Percentiles rank a stretch among this genome's conserved stretches.
Evolutionary conservation across 1,140 invertebrate species (phyloP).

Genomic region (Cyphomyrmex costatus): DNA sequence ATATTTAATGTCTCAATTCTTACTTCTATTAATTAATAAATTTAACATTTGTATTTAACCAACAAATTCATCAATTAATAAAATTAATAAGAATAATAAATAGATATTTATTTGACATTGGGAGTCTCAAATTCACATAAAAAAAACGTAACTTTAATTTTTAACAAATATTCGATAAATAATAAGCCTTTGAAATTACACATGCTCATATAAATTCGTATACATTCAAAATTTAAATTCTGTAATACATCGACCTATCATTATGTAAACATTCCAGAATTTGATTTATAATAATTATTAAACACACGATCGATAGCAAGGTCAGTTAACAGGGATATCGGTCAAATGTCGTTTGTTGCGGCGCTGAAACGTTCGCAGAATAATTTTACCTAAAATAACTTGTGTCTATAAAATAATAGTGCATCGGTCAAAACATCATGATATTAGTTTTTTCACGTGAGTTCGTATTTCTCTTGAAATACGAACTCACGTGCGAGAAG

Average conservation of each 20-base stretch:
- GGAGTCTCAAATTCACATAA: background rate
- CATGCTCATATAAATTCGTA: background rate
- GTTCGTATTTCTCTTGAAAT: no score
- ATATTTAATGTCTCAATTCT: background rate
- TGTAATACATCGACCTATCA: background rate
- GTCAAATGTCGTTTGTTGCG: conserved; percentile 25
- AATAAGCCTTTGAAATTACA: background rate
- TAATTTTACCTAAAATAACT: background rate
- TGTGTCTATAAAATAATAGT: background rate
- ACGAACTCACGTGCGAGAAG: no score
- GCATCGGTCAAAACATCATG: background rate
- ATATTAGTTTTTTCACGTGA: background rate
- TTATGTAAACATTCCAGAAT: background rate
- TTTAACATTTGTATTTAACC: background rate
- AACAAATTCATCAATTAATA: background rate
- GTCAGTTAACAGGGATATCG: background rate
- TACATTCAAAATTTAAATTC: background rate
- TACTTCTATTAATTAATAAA: background rate
- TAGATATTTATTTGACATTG: background rate
- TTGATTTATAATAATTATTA: background rate
- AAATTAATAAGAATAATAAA: conserved; percentile 21
- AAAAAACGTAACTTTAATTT: background rate
- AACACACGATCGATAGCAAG: background rate
- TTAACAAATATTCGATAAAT: background rate
- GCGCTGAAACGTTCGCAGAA: background rate